These are phyloP conservation scores for Belgica antarctica DNA, from an alignment of 2,888 invertebrate genomes.

Conservation along the genomic window DNA sequence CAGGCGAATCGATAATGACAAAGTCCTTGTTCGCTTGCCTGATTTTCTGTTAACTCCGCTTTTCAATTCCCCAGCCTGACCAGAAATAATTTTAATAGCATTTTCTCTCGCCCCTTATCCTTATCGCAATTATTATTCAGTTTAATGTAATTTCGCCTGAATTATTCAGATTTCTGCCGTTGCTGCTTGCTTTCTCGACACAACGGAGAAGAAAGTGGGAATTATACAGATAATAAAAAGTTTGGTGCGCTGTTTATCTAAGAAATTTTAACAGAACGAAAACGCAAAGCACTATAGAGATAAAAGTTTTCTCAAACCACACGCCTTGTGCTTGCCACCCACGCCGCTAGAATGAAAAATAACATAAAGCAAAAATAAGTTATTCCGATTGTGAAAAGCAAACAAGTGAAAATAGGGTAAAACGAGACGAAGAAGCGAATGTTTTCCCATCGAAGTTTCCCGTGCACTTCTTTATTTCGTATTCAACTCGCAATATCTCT, in stretches of 20 bases:
- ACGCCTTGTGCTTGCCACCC: too few species aligned
- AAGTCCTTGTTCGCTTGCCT: not conserved
- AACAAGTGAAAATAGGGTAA: conserved; percentile 14
- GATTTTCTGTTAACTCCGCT: not conserved
- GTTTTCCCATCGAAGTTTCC: too few species aligned
- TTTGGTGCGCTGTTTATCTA: conserved; percentile 34
- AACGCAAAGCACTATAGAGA: not conserved
- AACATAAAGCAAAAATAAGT: conserved; percentile 29
- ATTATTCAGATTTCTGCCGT: conserved; percentile 28
- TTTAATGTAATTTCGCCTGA: conserved; percentile 32
- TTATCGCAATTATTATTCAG: conserved; percentile 32
- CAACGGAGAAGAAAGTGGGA: conserved; percentile 21
- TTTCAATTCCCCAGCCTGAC: conserved; percentile 1
- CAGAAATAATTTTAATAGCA: conserved; percentile 26
- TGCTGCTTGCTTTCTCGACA: not conserved
- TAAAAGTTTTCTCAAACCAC: conserved; percentile 23
- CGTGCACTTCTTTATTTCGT: not conserved
- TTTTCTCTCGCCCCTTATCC: conserved; percentile 7
- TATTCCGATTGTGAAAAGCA: conserved; percentile 41
- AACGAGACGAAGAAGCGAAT: not conserved
- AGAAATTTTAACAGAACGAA: conserved; percentile 17
- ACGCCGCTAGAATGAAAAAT: not conserved
- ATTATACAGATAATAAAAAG: conserved; percentile 41
- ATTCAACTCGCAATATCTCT: not conserved
- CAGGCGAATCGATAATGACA: not conserved